Percentiles rank a stretch among this genome's conserved stretches.
Evolutionary conservation across 92 coral and sea anemone genomes (phyloP).

Genomic region (Meandrina meandrites): DNA sequence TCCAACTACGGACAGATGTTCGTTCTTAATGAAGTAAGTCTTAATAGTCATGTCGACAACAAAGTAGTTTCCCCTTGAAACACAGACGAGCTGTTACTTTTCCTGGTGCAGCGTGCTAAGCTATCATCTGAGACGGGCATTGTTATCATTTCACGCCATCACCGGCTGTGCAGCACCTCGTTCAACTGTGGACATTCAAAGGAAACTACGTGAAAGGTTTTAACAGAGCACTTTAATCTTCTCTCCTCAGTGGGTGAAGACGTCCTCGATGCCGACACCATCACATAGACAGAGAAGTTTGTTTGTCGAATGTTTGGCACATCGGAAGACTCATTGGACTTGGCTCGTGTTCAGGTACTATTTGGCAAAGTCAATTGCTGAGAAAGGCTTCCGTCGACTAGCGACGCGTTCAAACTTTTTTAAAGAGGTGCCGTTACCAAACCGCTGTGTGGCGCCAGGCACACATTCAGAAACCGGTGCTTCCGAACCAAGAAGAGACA

Average conservation of each 20-base stretch:
- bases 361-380: not conserved
- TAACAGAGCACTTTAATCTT: too few relatives aligned
- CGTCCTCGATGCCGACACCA: not conserved
- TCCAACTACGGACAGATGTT: too few relatives aligned
- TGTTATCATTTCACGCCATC: not conserved
- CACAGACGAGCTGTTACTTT: too few relatives aligned
- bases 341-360: too few relatives aligned
- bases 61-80: too few relatives aligned
- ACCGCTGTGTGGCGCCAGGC: too few relatives aligned
- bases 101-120: too few relatives aligned
- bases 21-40: too few relatives aligned
- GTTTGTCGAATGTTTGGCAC: not conserved
- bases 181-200: not conserved
- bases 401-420: not conserved
- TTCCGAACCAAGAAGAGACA: not conserved
- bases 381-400: not conserved
- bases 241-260: not conserved
- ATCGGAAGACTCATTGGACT: not conserved
- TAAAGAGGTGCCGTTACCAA: not conserved
- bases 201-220: not conserved
- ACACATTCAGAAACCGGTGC: too few relatives aligned
- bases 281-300: not conserved
- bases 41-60: too few relatives aligned
- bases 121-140: too few relatives aligned
- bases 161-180: constrained; percentile 2